These are phyloP conservation scores for Sebastes minor DNA, from an alignment of 2,797 vertebrate genomes.

Conservation along the genomic window DNA sequence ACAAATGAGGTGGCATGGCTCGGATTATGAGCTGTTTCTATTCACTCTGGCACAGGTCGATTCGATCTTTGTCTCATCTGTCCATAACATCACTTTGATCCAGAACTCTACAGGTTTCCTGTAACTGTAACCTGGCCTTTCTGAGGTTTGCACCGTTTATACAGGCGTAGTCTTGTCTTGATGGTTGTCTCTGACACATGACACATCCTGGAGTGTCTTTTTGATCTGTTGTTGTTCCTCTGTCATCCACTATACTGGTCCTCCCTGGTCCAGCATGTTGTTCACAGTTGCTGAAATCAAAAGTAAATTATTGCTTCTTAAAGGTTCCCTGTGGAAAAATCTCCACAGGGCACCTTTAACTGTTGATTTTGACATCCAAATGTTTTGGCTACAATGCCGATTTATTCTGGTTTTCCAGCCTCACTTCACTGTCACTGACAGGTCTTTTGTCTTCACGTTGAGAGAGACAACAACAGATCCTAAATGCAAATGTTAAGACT, in stretches of 20 bases:
- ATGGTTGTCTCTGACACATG: neutral
- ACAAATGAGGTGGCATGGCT: constrained; percentile 7
- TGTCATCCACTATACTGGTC: neutral
- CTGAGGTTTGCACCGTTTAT: neutral
- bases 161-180: neutral
- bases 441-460: neutral
- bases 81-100: neutral
- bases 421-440: neutral
- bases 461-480: neutral
- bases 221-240: neutral
- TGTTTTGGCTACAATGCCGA: neutral
- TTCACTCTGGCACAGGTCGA: neutral
- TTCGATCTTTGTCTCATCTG: neutral
- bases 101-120: neutral
- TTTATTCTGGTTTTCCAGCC: neutral
- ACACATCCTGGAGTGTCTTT: neutral
- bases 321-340: neutral
- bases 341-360: neutral
- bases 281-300: neutral
- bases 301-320: neutral
- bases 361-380: neutral
- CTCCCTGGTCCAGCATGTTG: neutral
- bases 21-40: neutral
- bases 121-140: neutral
- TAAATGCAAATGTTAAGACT: neutral